A percentile compares a stretch with the other conserved stretches of the same genome.
These are phyloP conservation scores for Opisthocomus hoazin DNA, from an alignment of 2,113 vertebrate genomes.

Conservation along the genomic window DNA sequence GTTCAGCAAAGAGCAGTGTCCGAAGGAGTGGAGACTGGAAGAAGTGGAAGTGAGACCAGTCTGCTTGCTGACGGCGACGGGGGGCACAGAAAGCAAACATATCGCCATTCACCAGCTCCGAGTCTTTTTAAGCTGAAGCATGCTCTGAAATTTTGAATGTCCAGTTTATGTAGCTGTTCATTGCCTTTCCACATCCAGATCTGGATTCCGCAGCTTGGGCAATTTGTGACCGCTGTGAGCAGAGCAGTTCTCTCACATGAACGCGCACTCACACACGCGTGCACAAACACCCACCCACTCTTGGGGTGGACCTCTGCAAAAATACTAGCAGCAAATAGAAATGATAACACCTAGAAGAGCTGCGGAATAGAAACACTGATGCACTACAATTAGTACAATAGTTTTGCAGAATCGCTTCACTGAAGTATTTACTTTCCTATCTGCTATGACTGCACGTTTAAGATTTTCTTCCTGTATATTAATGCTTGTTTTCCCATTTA, in stretches of 20 bases:
- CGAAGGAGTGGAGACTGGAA: background rate
- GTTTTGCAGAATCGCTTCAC: background rate
- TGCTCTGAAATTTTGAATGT: background rate
- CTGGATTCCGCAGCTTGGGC: background rate
- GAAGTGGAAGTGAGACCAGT: background rate
- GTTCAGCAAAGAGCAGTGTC: background rate
- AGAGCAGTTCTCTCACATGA: background rate
- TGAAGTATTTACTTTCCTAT: background rate
- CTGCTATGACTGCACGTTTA: background rate
- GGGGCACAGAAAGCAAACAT: background rate
- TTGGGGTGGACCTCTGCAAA: background rate
- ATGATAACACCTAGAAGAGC: background rate
- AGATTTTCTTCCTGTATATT: background rate
- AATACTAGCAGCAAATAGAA: background rate
- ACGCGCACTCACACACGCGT: fast-evolving
- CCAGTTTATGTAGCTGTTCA: background rate
- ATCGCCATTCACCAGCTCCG: background rate
- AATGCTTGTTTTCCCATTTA: background rate
- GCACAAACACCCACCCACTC: background rate
- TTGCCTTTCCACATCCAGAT: background rate
- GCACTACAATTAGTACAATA: background rate
- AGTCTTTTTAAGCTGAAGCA: background rate
- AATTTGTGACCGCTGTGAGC: background rate
- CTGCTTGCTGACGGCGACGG: background rate
- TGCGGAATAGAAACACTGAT: background rate